phyloP scores from a whole-genome alignment of 1,140 invertebrate species.

The Hycleus phaleratus region DNA sequence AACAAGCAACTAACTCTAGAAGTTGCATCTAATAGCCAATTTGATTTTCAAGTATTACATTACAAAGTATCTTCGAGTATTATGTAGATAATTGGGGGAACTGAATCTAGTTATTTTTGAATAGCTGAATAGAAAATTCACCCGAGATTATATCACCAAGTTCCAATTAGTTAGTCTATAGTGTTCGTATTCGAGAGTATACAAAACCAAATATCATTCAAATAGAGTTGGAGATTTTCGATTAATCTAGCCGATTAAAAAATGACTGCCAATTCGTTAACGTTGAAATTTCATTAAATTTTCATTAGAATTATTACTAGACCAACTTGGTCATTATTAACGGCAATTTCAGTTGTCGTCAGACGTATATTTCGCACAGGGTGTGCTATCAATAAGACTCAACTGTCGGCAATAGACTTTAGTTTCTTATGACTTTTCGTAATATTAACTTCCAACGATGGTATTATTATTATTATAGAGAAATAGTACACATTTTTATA shows the following conservation, averaged over 20 bases:
- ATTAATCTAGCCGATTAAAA: too few species aligned
- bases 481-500: slow-evolving; percentile 22
- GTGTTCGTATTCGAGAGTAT: not conserved
- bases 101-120: too few species aligned
- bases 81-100: too few species aligned
- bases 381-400: slow-evolving; percentile 26
- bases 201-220: slow-evolving; percentile 12
- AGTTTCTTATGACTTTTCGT: slow-evolving; percentile 27
- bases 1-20: too few species aligned
- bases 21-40: too few species aligned
- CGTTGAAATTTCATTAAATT: slow-evolving; percentile 21
- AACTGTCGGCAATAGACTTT: slow-evolving; percentile 22
- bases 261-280: too few species aligned
- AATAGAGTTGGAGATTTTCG: not conserved
- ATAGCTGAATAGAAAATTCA: not conserved
- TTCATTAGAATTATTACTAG: slow-evolving; percentile 23
- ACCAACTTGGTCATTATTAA: slow-evolving; percentile 16
- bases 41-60: too few species aligned
- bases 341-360: slow-evolving; percentile 21
- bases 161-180: slow-evolving; percentile 7
- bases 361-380: slow-evolving; percentile 16
- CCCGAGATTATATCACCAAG: slow-evolving; percentile 9
- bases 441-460: slow-evolving; percentile 25
- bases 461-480: slow-evolving; percentile 27
- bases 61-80: too few species aligned